These are phyloP conservation scores for Brienomyrus brachyistius DNA, from an alignment of 2,113 vertebrate species.

Conservation along the genomic window DNA sequence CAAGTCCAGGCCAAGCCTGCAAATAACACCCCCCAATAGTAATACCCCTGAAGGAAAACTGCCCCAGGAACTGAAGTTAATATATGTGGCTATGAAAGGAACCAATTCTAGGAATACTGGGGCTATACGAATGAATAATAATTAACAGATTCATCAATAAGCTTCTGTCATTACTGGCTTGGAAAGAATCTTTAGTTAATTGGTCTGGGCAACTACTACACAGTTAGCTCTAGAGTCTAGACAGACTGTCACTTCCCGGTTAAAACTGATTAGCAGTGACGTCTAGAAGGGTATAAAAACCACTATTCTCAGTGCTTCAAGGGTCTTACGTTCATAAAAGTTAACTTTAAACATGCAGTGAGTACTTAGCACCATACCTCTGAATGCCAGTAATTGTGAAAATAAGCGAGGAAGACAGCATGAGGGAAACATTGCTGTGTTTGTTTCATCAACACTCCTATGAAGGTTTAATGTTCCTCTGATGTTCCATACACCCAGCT, in stretches of 20 bases:
- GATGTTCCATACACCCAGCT: neutral
- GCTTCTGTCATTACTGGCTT: neutral
- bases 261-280: neutral
- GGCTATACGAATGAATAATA: neutral
- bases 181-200: neutral
- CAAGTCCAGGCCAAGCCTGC: neutral
- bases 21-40: neutral
- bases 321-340: neutral
- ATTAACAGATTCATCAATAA: neutral
- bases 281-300: neutral
- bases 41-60: neutral
- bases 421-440: neutral
- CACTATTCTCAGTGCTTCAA: neutral
- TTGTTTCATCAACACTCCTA: neutral
- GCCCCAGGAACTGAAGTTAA: neutral
- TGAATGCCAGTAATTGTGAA: neutral
- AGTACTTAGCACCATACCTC: neutral
- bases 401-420: neutral
- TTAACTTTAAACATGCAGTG: neutral
- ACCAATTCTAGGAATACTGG: neutral
- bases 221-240: neutral
- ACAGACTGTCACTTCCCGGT: neutral
- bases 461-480: neutral
- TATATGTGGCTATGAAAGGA: neutral
- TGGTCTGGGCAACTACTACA: neutral